Evolutionary conservation across 2,113 vertebrate genomes (phyloP).

Genomic region (Eublepharis macularius): DNA sequence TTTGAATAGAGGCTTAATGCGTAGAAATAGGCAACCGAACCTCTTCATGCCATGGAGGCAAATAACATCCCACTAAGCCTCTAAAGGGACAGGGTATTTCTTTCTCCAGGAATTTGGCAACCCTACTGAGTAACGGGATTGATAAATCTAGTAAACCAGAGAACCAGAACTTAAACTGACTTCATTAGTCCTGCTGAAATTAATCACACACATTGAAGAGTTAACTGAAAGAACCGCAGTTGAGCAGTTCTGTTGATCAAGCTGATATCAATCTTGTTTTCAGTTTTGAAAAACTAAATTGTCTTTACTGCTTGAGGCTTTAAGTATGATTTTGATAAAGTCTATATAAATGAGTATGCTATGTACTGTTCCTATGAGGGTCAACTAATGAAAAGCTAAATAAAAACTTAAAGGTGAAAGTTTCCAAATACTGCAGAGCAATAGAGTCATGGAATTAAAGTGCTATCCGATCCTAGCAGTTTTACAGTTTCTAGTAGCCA

Average conservation of each 20-base stretch:
- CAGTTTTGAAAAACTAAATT: not conserved
- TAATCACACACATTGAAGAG: not conserved
- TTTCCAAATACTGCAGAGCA: not conserved
- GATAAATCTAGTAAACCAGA: not conserved
- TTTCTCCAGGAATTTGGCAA: no score
- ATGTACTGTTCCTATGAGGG: not conserved
- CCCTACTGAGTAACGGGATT: not conserved
- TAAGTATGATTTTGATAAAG: not conserved
- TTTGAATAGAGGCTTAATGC: no score
- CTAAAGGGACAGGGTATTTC: no score
- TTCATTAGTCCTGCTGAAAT: not conserved
- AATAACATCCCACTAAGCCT: no score
- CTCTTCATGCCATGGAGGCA: no score
- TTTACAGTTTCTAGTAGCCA: not conserved
- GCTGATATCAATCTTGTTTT: not conserved
- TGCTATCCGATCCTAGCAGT: not conserved
- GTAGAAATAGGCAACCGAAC: no score
- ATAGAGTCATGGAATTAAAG: not conserved
- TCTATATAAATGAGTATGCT: not conserved
- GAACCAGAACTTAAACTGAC: not conserved
- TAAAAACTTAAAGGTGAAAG: not conserved
- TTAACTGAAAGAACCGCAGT: not conserved
- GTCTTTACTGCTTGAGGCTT: not conserved
- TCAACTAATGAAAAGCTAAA: not conserved
- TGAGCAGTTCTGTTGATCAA: not conserved